Evolutionary conservation across 2,113 vertebrate species (phyloP).

Genomic region (Orientallactaga bullata): DNA sequence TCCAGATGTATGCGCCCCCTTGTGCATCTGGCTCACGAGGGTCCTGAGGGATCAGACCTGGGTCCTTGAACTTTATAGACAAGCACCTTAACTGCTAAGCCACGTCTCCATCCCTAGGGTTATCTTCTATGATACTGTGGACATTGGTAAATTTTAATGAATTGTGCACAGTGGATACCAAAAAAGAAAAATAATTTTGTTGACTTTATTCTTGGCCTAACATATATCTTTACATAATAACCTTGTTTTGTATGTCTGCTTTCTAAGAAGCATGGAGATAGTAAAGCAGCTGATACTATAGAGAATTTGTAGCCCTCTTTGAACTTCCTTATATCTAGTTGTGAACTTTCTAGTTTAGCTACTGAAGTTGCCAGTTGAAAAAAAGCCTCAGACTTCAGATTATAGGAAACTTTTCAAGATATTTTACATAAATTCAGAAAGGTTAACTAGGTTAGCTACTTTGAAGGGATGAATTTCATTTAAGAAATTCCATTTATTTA

Average conservation of each 20-base stretch:
- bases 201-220: not conserved
- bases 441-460: not conserved
- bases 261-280: constrained; percentile 26
- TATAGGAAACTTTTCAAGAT: not conserved
- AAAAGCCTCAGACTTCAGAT: not conserved
- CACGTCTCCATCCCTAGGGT: no score
- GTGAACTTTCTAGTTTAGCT: not conserved
- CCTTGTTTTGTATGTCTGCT: constrained; percentile 26
- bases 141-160: constrained; percentile 22
- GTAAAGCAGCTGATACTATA: not conserved
- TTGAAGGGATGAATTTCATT: not conserved
- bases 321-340: not conserved
- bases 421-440: constrained; percentile 8
- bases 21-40: no score
- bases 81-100: no score
- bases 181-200: constrained; percentile 16
- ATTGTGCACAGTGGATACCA: not conserved
- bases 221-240: not conserved
- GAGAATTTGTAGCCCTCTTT: not conserved
- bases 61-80: no score
- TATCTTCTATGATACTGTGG: not conserved
- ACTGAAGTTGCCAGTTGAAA: not conserved
- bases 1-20: no score
- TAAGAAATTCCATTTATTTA: no score
- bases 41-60: no score